Percentiles rank a stretch among this genome's conserved stretches.
Evolutionary conservation across 2,888 invertebrate species (phyloP).

Genomic region (Epinotia ramella): DNA sequence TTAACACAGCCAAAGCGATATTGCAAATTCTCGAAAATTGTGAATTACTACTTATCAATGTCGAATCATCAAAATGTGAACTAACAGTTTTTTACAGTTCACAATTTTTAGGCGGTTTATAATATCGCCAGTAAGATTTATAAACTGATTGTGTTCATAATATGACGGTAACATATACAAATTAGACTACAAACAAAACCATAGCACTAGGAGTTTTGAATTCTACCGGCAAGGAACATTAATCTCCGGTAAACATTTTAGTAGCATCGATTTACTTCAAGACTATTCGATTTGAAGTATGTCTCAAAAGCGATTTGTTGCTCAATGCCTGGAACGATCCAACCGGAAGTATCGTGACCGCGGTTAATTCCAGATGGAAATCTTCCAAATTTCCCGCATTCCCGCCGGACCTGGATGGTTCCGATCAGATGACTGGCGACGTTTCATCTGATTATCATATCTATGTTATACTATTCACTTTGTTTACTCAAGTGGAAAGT

Average conservation of each 20-base stretch:
- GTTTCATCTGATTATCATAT: constrained; percentile 25
- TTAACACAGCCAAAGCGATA: too few species aligned
- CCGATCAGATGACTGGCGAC: constrained; percentile 16
- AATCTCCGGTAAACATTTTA: not conserved
- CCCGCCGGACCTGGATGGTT: constrained; percentile 56
- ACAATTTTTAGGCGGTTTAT: too few species aligned
- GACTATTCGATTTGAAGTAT: constrained; percentile 16
- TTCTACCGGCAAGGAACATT: not conserved
- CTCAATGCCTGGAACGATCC: constrained; percentile 9
- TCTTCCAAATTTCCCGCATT: constrained; percentile 64
- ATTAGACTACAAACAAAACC: not conserved
- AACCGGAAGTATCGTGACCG: constrained; percentile 30
- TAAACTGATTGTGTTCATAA: too few species aligned
- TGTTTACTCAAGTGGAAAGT: not conserved
- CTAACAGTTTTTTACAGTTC: too few species aligned
- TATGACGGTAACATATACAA: not conserved
- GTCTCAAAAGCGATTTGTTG: constrained; percentile 5
- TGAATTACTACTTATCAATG: too few species aligned
- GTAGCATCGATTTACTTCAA: not conserved
- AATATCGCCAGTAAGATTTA: too few species aligned
- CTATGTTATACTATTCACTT: not conserved
- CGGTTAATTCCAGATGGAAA: constrained; percentile 55
- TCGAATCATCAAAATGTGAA: too few species aligned
- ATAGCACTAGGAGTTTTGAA: not conserved
- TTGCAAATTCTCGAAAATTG: too few species aligned